Percentiles rank a stretch among this genome's conserved stretches.
These are phyloP conservation scores for Saxicola maurus DNA, from an alignment of 2,797 vertebrate genomes.

Conservation along the genomic window DNA sequence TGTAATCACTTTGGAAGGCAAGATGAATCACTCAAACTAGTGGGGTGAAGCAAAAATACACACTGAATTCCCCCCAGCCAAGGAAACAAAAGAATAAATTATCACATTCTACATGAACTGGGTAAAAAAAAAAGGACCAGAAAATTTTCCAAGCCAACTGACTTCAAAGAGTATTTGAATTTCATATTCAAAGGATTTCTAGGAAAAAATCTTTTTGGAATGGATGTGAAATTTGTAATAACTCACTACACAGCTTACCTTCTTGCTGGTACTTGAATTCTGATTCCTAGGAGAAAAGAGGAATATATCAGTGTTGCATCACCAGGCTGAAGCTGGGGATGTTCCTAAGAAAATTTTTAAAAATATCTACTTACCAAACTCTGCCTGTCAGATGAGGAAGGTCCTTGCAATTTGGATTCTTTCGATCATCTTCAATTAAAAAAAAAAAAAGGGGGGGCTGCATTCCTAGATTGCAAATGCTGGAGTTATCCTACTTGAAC, in stretches of 20 bases:
- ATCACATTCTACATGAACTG: neutral
- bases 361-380: slow-evolving; percentile 16
- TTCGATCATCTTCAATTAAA: too few relatives aligned
- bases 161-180: neutral
- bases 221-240: neutral
- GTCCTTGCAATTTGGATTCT: neutral
- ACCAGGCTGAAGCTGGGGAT: neutral
- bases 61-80: neutral
- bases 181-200: neutral
- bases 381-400: neutral
- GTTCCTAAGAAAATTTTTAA: neutral
- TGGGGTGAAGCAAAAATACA: neutral
- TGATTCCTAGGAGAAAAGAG: slow-evolving; percentile 33
- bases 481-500: neutral
- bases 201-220: neutral
- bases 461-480: neutral
- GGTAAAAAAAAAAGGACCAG: neutral
- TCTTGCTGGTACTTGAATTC: neutral
- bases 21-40: neutral
- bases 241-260: neutral
- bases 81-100: slow-evolving; percentile 7
- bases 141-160: neutral
- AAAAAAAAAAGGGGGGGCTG: neutral
- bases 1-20: neutral
- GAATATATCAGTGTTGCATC: neutral